Evolutionary conservation across 2,888 invertebrate species (phyloP), one percentile per base, ranked within the genome.

Genomic region (Callinectes sapidus): DNA sequence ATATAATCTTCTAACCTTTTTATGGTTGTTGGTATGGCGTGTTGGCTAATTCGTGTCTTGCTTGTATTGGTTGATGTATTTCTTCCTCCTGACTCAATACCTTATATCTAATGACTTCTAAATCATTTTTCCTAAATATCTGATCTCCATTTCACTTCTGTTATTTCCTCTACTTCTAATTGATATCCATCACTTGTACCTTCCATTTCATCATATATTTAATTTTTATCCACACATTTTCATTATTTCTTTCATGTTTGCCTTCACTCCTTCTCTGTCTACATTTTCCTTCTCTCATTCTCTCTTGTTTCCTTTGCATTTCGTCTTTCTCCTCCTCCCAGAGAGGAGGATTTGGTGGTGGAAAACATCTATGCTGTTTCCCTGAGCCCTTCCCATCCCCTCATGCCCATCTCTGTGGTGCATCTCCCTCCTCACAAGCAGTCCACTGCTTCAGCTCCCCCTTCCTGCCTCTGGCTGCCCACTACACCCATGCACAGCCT

Each of bases 321-420:
- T 71, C 28, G 6, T 54, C 32, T 32, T 14, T 6, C 5, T 89
- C 23, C 28, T 87, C 48, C 28, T 42, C 48, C 28, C 28, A 90
- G 90, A 39, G 94, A 91, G 81, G 91, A 90, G 81, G 91, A 90
- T 48, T 23, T 94, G 42, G 91, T 94, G 42, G 87, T 94, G 61
- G 94, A 94, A 28, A 94, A 91, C 88, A 88, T 94, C 86, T 94
- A 92, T 88, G 88, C 91, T 61, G 90, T 89, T 35, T 48, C 55
- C 89, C 32, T 89, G 42, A 89, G 91, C 35, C 91, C 89, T n/a
- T 91, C 87, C 85, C 71, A 88, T 39, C 77, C 28, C 10, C 91
- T 86, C 23, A 92, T 94, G 92, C 94, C 94, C 54, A 91, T 94
- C n/a, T 92, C 92, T 54, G 90, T 92, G 5, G 91, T 94, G 39